Evolutionary conservation across 2,888 invertebrate genomes (phyloP), one percentile per base, ranked within the genome.

Genomic region (Octodonta nipae): DNA sequence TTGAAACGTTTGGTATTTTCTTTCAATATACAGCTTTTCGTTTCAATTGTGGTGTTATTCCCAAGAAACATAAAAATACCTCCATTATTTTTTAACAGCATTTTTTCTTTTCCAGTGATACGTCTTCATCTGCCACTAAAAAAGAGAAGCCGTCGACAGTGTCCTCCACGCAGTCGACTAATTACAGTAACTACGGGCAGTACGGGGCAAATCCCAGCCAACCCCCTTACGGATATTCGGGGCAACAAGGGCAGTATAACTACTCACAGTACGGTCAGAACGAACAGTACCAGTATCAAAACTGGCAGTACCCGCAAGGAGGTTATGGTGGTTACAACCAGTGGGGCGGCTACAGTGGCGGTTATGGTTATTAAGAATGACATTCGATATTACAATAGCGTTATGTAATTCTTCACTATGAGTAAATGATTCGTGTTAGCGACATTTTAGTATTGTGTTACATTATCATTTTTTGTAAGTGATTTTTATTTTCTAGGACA

Each of bases 301-400:
- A 70, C 44, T 73, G 73, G 73, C 68, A 70, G 40, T 66, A 67
- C 42, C 68, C 68, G 12, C 70, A 71, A 35, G 63, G 70, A 1
- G 60, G 64, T 30, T 70, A 71, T 44, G 59, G 66, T 32, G 65
- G 66, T 16, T 71, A 72, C 43, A 68, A 68, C 38, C 73, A 73
- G 43, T 73, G 73, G 73, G 66, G 71, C 30, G 66, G 69, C 24
- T 73, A 72, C 40, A 58, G 64, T 37, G 61, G 65, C 16, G 64
- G 59, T 8, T 61, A 61, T 39, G 52, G 58, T 17, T 61, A 61
- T 34, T 53, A 49, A 12, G n/a, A n/a, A n/a, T n/a, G n/a, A n/a
- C n/a, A n/a, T n/a, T n/a, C n/a, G n/a, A n/a, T n/a, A n/a, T n/a
- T n/a, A n/a, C n/a, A n/a, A n/a, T n/a, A n/a, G n/a, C n/a, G n/a